These are phyloP conservation scores for Prinia subflava DNA, from an alignment of 2,113 vertebrate species.

Conservation along the genomic window DNA sequence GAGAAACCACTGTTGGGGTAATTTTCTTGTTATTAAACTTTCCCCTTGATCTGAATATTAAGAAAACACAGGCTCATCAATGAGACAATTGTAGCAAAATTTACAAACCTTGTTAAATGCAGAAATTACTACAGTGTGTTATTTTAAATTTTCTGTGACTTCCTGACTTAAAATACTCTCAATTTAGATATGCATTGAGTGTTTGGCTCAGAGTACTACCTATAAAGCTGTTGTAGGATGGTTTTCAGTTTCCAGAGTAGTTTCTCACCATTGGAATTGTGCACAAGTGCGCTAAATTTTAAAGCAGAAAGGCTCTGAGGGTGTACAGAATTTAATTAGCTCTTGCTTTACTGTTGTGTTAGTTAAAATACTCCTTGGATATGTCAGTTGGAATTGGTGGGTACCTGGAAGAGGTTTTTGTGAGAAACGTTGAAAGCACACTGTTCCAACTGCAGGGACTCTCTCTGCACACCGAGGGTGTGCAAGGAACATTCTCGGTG, in stretches of 20 bases:
- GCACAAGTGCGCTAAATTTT: neutral
- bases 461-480: accelerated
- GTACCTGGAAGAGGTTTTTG: neutral
- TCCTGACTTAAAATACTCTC: neutral
- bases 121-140: neutral
- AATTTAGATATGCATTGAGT: neutral
- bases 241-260: neutral
- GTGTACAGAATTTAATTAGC: neutral
- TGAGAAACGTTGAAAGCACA: neutral
- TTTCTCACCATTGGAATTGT: neutral
- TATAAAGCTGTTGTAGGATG: neutral
- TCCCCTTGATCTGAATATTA: neutral
- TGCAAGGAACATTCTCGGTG: neutral
- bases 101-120: neutral
- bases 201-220: neutral
- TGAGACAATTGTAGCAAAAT: neutral
- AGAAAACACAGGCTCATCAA: neutral
- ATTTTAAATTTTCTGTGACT: neutral
- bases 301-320: neutral
- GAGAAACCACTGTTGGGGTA: neutral
- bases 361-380: neutral
- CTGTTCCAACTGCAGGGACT: neutral
- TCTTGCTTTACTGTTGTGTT: neutral
- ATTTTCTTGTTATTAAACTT: neutral
- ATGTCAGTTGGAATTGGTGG: neutral